These are phyloP conservation scores for Boloria selene DNA, from an alignment of 2,888 invertebrate genomes.

Conservation along the genomic window DNA sequence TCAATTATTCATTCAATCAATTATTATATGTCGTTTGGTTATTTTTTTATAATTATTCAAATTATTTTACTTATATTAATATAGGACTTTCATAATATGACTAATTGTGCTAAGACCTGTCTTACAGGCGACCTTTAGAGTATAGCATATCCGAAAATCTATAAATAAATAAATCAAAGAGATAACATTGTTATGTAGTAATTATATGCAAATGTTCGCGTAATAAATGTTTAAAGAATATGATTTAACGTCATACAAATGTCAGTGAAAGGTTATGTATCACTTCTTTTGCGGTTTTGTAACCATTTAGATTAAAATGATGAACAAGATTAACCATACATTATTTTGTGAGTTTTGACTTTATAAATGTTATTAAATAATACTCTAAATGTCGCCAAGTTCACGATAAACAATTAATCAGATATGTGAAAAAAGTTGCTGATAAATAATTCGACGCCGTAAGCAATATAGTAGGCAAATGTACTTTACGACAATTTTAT, in stretches of 20 bases:
- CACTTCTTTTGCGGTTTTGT: neutral
- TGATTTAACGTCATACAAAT: neutral
- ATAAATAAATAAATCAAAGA: constrained; percentile 5
- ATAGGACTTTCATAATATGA: constrained; percentile 7
- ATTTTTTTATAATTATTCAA: constrained; percentile 10
- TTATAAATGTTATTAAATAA: neutral
- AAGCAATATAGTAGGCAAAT: constrained; percentile 19
- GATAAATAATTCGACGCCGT: constrained; percentile 3
- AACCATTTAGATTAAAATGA: too few relatives aligned
- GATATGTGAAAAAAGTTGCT: neutral
- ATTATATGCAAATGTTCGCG: neutral
- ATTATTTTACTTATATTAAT: neutral
- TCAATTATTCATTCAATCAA: constrained; percentile 50
- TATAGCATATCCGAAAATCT: constrained; percentile 1
- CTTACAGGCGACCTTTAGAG: constrained; percentile 13
- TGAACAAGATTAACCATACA: too few relatives aligned
- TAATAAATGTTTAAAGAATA: constrained; percentile 4
- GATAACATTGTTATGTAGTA: constrained; percentile 9
- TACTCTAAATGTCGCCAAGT: constrained; percentile 3
- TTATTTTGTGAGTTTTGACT: neutral
- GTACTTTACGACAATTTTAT: constrained; percentile 25
- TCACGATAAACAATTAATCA: neutral
- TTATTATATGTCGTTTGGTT: constrained; percentile 29
- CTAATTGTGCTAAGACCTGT: neutral
- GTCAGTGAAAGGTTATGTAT: constrained; percentile 1